A percentile compares a stretch with the other conserved stretches of the same genome.
Conservation (phyloP, 1,140 invertebrate species). For the Prorops nasuta region DNA sequence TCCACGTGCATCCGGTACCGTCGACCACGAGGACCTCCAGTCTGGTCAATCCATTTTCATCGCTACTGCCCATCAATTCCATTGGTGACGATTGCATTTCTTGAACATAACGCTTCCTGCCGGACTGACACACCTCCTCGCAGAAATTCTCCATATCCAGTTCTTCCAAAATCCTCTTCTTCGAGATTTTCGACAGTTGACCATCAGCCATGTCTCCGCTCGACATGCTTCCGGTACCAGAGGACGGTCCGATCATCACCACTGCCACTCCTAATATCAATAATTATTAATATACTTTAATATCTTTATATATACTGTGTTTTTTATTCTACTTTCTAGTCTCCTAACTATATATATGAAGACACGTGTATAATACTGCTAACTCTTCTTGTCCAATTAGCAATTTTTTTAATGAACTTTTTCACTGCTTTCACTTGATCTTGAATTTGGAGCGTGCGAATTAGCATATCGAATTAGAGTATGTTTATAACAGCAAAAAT, state of each 20-base stretch:
- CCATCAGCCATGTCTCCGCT: slow-evolving; percentile 23
- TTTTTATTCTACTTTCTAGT: no score
- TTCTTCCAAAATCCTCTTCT: slow-evolving; percentile 45
- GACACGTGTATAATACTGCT: neutral
- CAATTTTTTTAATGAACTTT: neutral
- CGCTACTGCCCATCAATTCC: slow-evolving; percentile 17
- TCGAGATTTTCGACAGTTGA: slow-evolving; percentile 9
- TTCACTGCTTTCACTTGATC: neutral
- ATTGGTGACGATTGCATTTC: slow-evolving; percentile 20
- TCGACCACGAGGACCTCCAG: slow-evolving; percentile 52
- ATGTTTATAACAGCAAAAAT: no score
- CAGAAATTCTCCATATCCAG: slow-evolving; percentile 49
- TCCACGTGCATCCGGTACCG: slow-evolving; percentile 40
- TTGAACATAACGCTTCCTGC: slow-evolving; percentile 35
- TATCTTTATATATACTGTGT: no score
- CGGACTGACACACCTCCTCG: slow-evolving; percentile 42
- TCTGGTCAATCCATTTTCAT: slow-evolving; percentile 36
- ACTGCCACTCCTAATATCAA: no score
- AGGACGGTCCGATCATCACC: slow-evolving; percentile 51
- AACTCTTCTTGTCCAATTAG: slow-evolving; percentile 3
- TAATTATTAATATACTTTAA: no score
- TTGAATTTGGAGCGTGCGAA: no score
- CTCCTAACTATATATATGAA: slow-evolving; percentile 3
- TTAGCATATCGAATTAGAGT: no score
- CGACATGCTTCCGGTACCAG: slow-evolving; percentile 25